A percentile compares a stretch with the other conserved stretches of the same genome.
phyloP scores from a whole-genome alignment of 2,888 invertebrate species.

The Seira ritae region DNA sequence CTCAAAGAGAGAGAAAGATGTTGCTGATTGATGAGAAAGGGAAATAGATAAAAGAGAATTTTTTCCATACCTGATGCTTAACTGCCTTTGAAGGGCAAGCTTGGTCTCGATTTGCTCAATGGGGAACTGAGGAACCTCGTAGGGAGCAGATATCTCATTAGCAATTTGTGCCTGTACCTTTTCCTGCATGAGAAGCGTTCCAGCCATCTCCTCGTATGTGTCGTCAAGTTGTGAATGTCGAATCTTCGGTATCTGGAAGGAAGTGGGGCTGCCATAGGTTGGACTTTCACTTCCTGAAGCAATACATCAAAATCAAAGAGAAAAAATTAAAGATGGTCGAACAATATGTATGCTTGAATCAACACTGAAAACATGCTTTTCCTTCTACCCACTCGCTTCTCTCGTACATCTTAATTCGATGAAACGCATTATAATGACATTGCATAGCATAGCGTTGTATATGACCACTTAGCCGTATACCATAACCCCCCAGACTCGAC shows the following conservation, averaged over 20 bases:
- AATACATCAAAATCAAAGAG: conserved; percentile 13
- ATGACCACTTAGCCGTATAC: too few relatives aligned
- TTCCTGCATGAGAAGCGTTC: conserved; percentile 75
- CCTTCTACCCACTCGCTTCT: too few relatives aligned
- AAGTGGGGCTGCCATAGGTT: conserved; percentile 75
- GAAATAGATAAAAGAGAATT: background rate
- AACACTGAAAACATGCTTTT: too few relatives aligned
- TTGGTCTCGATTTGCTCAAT: conserved; percentile 98
- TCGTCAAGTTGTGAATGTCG: conserved; percentile 74
- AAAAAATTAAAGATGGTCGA: background rate
- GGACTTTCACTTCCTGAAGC: conserved; percentile 85
- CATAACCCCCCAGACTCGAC: too few relatives aligned
- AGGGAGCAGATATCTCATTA: conserved; percentile 95
- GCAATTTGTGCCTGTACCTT: conserved; percentile 65
- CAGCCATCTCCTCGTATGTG: conserved; percentile 75
- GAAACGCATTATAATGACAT: too few relatives aligned
- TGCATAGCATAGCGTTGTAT: too few relatives aligned
- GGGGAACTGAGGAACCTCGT: conserved; percentile 98
- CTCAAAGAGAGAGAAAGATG: too few relatives aligned
- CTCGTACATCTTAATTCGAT: too few relatives aligned
- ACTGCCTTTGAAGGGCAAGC: conserved; percentile 89
- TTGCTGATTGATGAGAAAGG: too few relatives aligned
- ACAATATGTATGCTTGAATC: too few relatives aligned
- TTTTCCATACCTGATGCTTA: conserved; percentile 88
- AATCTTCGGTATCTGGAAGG: conserved; percentile 73